Base-by-base conservation (phyloP, 2,797 vertebrate species). In the Sandelia bainsii region DNA sequence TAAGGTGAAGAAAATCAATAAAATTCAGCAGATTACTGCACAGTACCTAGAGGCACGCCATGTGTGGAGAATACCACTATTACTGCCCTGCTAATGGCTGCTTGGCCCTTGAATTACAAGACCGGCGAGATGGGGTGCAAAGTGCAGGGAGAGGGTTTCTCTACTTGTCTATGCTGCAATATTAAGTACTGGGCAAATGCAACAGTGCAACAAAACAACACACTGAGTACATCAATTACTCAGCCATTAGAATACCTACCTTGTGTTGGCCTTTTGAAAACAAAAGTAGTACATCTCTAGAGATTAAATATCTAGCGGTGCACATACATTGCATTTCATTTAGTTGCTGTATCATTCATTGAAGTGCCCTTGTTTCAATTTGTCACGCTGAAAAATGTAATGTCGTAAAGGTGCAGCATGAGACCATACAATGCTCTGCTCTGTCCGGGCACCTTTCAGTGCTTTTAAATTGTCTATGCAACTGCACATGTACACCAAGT, bases 1-100 rank as follows among this genome's bases (percentile, higher is more conserved):
- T 42, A 44, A 59, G 66, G 57, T 60, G 75, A 69, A 29, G 66
- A 78, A 83, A 89, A 85, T 79, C 77, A 76, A 81, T 86, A 62
- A 27, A 59, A 73, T 86, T 76, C 77, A 77, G 29, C 76, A 78
- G 79, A 88, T 80, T 81, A 81, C 59, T 81, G 51, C 25, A 19
- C 34, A 1, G 44, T 44, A 51, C 68, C 69, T 0, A 34, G 74
- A 75, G 64, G 50, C 44, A 7, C 20, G 45, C 48, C n/a, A 19
- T 61, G 68, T 72, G 82, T 32, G 37, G 27, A 78, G 85, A 80
- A 72, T 42, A 62, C 37, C 44, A 4, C 66, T 13, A 46, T 66
- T 61, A 45, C 54, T 49, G 72, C 57, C 71, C 76, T 34, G 63
- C 61, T 86, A 79, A 86, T 77, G 76, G 60, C 29, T 22, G 62